Evolutionary conservation across 2,888 invertebrate species (phyloP), one percentile per base, ranked within the genome.

Genomic region (Pachymerium ferrugineum): DNA sequence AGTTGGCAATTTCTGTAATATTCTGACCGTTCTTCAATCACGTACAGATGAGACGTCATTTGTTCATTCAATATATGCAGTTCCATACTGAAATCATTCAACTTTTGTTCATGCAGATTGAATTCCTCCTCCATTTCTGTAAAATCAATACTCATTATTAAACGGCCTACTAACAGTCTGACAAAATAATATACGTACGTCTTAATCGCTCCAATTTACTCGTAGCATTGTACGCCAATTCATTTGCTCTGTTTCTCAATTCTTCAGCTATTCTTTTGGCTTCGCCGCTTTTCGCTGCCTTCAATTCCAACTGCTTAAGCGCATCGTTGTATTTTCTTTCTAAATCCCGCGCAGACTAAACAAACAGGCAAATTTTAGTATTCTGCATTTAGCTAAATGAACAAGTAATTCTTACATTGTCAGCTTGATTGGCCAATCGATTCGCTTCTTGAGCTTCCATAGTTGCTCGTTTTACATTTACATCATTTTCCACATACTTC

Each of bases 401-500:
- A 10, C 10, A 10, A 10, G 38, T 25, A 6, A 16, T 35, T 54
- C 47, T 74, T 72, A 80, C 79, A 76, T 75, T 74, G 68, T 80
- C 79, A 5, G 82, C 83, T 74, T 80, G 77, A 70, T 80, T 78
- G 14, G 83, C 88, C 0, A 93, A 90, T 72, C 90, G 86, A 0
- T 88, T 87, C 1, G 94, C 92, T 76, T 88, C 87, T 72, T 87
- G 86, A 0, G 91, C 90, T 81, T 91, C 90, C 77, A 89, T 87
- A 80, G 89, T 89, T 0, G 95, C 93, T 80, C 91, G 90, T 77
- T 89, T 88, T 6, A 95, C 90, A 74, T 90, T 90, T 74, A 89
- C 87, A 79, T 91, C 90, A 80, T 94, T 95, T 81, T 89, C 90
- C 2, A 90, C 86, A 76, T 92, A 91, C 79, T 91, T 89, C 78